phyloP scores from a whole-genome alignment of 2,888 invertebrate species.

The Caenorhabditis sp. region DNA sequence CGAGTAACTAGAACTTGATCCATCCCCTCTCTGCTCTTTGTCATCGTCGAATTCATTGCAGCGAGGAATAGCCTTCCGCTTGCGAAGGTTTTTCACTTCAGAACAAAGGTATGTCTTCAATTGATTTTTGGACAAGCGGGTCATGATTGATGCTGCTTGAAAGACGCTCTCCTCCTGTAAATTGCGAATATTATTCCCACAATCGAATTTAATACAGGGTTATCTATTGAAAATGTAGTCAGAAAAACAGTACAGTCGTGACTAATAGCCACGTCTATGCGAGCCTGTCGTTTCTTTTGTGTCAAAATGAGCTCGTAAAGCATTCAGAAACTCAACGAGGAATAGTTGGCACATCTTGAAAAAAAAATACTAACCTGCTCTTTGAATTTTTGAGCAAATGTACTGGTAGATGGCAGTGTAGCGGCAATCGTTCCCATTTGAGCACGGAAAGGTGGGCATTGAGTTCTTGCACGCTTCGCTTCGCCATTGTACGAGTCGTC shows the following conservation, averaged over 20 bases:
- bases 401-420: conserved; percentile 74
- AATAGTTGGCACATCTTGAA: conserved; percentile 32
- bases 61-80: conserved; percentile 71
- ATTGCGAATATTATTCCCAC: neutral
- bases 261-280: conserved; percentile 12
- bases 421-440: conserved; percentile 81
- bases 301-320: conserved; percentile 50
- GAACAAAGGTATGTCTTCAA: conserved; percentile 80
- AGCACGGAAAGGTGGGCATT: conserved; percentile 82
- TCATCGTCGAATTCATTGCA: conserved; percentile 44
- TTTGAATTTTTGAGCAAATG: conserved; percentile 68
- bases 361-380: conserved; percentile 49
- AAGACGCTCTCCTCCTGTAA: conserved; percentile 55
- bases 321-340: conserved; percentile 20
- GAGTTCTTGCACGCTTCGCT: conserved; percentile 80
- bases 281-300: conserved; percentile 53
- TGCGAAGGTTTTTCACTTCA: conserved; percentile 77
- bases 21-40: conserved; percentile 43
- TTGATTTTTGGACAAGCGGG: conserved; percentile 72
- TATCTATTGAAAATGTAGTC: conserved; percentile 27
- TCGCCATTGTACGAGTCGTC: conserved; percentile 77
- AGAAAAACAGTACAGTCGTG: conserved; percentile 38
- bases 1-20: conserved; percentile 23
- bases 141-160: conserved; percentile 44
- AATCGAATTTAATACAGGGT: no score